Evolutionary conservation across 2,888 invertebrate species (phyloP).

Genomic region (Philopedon plagiatum): DNA sequence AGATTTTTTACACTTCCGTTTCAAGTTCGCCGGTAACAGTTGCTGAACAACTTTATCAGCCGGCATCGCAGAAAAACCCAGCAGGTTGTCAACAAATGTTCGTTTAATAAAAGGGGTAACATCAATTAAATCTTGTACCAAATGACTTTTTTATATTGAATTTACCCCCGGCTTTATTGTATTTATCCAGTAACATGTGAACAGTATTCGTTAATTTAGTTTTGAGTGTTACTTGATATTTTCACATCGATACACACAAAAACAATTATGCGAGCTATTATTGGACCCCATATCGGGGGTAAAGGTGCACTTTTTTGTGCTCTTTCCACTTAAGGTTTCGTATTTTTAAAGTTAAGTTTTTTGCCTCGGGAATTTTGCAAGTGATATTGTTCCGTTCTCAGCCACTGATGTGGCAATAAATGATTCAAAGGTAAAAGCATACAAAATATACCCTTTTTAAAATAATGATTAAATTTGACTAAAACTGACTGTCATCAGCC

Average conservation of each 20-base stretch:
- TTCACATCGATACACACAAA: conserved; percentile 57
- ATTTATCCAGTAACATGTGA: conserved; percentile 48
- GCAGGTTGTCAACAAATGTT: conserved; percentile 56
- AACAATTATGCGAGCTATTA: conserved; percentile 51
- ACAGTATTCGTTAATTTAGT: conserved; percentile 43
- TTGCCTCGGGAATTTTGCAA: conserved; percentile 39
- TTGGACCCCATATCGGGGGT: conserved; percentile 35
- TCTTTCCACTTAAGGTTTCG: conserved; percentile 9
- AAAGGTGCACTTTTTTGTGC: conserved; percentile 31
- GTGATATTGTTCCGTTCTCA: conserved; percentile 35
- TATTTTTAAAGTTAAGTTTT: conserved; percentile 16
- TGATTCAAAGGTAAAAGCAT: too few species aligned
- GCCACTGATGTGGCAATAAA: conserved; percentile 28
- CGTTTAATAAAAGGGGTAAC: conserved; percentile 51
- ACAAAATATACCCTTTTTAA: too few species aligned
- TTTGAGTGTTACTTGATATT: conserved; percentile 58
- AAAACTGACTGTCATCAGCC: too few species aligned
- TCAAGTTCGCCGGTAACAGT: conserved; percentile 32
- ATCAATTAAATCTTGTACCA: conserved; percentile 54
- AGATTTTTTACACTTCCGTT: conserved; percentile 29
- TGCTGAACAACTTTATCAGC: conserved; percentile 43
- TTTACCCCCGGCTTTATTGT: conserved; percentile 43
- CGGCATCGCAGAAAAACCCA: conserved; percentile 48
- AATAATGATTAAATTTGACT: too few species aligned
- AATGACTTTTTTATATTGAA: conserved; percentile 56